Evolutionary conservation across 2,888 invertebrate species (phyloP), one percentile per base, ranked within the genome.

Genomic region (Heteropelma amictum): DNA sequence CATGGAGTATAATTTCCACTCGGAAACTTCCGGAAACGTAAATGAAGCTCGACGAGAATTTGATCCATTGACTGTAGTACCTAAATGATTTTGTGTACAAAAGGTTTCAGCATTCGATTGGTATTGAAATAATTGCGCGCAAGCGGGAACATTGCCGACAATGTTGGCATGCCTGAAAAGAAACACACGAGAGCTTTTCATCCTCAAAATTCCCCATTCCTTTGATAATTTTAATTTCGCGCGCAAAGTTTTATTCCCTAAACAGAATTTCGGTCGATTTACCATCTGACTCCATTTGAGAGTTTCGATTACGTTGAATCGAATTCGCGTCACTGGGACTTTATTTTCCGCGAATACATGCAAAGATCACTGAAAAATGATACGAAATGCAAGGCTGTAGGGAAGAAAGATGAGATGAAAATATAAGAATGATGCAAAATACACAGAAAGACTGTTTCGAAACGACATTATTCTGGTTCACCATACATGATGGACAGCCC

Each of bases 401-500:
- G 40, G 14, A 28, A 23, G 12, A n/a, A 6, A 40, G 45, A 47
- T 19, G 47, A 21, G 33, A 12, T 35, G 12, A 8, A 53, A 33
- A 17, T 10, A 53, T 33, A 33, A 53, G 53, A 19, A 19, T 53
- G 33, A 56, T 14, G 42, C 12, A 30, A 51, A 73, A 58, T 58
- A 30, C 51, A 56, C 40, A 63, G 68, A 63, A 63, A 45, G 61
- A 73, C 68, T 73, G 68, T 73, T 73, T 68, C 68, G 73, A 73
- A 73, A 68, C 68, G 73, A 51, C 68, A 68, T 73, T 73, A 73
- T 73, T 73, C 73, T 73, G 73, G 68, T 68, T 73, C 68, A 65
- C 72, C 72, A 67, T 72, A 72, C 72, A 73, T 73, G 73, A 73
- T 73, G 73, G 73, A 73, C 73, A 73, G 73, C 51, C 68, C 63